These are phyloP conservation scores for Macropus fuliginosus DNA, from an alignment of 2,797 vertebrate species.

Conservation along the genomic window DNA sequence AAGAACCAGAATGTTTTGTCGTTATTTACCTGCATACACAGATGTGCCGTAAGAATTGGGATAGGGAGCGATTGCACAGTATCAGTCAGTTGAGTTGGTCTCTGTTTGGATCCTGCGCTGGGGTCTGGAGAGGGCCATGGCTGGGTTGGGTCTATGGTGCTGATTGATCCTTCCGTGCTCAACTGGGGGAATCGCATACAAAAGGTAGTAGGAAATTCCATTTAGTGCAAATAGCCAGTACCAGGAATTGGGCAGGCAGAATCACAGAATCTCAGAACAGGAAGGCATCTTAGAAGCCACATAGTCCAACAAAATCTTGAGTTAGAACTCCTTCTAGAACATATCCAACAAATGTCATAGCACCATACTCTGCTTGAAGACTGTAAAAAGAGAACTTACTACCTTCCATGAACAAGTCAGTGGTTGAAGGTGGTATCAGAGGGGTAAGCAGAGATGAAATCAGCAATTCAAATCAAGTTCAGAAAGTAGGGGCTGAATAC, in stretches of 20 bases:
- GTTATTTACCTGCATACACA: background rate
- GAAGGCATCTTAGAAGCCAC: background rate
- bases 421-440: background rate
- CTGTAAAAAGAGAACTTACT: background rate
- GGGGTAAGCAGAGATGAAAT: background rate
- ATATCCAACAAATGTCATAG: background rate
- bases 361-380: background rate
- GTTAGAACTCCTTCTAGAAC: background rate
- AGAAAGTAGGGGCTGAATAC: background rate
- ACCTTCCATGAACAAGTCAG: background rate
- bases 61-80: background rate
- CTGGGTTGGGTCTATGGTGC: background rate
- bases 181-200: background rate
- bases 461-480: background rate
- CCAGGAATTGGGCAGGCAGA: background rate
- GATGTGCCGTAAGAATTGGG: background rate
- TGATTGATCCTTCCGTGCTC: background rate
- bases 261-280: background rate
- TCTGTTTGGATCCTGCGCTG: background rate
- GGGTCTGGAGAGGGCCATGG: background rate
- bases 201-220: background rate
- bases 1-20: background rate
- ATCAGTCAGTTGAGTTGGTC: background rate
- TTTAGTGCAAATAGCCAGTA: background rate
- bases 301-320: background rate